Percentiles rank a stretch among this genome's conserved stretches.
Conservation (phyloP, 2,797 vertebrate genomes). For the Pseudomugil tenellus region DNA sequence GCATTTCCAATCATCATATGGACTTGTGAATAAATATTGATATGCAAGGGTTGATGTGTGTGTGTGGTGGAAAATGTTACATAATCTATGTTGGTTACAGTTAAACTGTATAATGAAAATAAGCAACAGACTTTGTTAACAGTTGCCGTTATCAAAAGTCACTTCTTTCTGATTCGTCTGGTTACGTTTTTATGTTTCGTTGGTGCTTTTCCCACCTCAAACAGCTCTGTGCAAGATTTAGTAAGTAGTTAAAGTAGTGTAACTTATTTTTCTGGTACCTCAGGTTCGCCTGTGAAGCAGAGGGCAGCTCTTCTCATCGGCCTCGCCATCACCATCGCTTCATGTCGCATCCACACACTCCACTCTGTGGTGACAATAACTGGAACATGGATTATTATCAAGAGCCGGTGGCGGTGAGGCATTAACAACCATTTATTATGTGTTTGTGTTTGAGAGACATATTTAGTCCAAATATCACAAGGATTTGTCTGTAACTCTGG, state of each 20-base stretch:
- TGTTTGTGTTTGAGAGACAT: background rate
- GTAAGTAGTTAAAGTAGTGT: background rate
- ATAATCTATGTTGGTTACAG: background rate
- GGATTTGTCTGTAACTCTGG: background rate
- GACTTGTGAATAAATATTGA: too few species aligned
- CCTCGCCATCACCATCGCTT: conserved; percentile 82
- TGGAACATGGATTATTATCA: conserved; percentile 91
- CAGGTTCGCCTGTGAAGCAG: conserved; percentile 88
- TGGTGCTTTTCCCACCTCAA: background rate
- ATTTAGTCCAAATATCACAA: background rate
- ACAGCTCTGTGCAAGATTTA: background rate
- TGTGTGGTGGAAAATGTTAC: too few species aligned
- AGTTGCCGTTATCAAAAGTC: background rate
- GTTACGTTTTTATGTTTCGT: background rate
- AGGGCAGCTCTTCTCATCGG: conserved; percentile 85
- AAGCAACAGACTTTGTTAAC: background rate
- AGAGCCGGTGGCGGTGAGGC: conserved; percentile 85
- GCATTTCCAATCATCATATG: too few species aligned
- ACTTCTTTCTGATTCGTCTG: background rate
- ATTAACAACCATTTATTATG: background rate
- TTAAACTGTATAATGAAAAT: background rate
- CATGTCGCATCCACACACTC: conserved; percentile 87
- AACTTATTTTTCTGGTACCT: conserved; percentile 4
- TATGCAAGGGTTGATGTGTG: too few species aligned
- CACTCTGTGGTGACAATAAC: conserved; percentile 89